Evolutionary conservation across 2,797 vertebrate genomes (phyloP).

Genomic region (Apodemus agrarius): DNA sequence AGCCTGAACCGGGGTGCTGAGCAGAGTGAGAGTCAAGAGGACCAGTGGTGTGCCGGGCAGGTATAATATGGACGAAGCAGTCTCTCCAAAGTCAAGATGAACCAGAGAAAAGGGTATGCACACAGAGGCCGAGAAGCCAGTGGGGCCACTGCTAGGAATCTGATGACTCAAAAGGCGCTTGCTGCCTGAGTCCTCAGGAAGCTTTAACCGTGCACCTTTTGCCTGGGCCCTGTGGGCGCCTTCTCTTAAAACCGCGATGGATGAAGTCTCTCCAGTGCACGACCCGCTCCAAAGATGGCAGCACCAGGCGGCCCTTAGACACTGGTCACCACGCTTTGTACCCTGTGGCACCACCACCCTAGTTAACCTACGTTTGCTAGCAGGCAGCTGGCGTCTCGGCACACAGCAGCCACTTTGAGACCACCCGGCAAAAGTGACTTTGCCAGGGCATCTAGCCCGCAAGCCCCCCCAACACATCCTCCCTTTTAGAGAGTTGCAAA

Average conservation of each 20-base stretch:
- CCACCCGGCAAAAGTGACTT: background rate
- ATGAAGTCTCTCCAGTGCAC: background rate
- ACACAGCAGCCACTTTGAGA: background rate
- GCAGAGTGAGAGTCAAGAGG: background rate
- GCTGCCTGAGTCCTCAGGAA: too few relatives aligned
- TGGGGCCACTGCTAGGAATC: background rate
- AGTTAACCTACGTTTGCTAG: background rate
- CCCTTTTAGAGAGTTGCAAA: background rate
- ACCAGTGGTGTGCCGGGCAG: background rate
- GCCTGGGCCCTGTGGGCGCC: rapidly evolving
- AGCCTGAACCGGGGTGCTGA: background rate
- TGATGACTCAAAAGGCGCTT: background rate
- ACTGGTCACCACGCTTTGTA: constrained; percentile 51
- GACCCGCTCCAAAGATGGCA: background rate
- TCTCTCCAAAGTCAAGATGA: background rate
- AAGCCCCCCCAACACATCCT: rapidly evolving
- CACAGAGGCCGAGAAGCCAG: background rate
- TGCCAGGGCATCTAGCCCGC: background rate
- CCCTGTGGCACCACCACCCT: constrained; percentile 46
- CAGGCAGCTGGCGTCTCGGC: background rate
- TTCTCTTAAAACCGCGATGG: background rate
- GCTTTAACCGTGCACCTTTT: background rate
- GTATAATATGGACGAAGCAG: background rate
- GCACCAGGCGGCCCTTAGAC: background rate
- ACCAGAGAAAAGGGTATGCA: background rate